phyloP scores from a whole-genome alignment of 2,888 invertebrate genomes.

The Cantharis flavilabris region DNA sequence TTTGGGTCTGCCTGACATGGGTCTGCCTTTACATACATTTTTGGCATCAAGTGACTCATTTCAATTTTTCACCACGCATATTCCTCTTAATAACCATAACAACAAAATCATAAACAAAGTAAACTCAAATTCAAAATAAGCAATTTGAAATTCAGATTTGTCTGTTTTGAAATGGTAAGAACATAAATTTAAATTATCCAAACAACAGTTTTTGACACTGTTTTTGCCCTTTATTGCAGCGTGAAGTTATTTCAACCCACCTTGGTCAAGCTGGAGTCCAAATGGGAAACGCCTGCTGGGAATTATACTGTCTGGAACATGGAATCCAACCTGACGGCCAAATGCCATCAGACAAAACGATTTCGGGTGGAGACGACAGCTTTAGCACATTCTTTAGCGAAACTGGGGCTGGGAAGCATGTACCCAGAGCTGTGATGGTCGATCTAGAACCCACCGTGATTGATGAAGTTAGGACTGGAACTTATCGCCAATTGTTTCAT shows the following conservation, averaged over 20 bases:
- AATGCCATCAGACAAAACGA: slow-evolving; percentile 58
- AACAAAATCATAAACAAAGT: neutral
- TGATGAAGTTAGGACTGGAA: slow-evolving; percentile 63
- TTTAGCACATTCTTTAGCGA: slow-evolving; percentile 49
- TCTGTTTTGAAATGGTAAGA: neutral
- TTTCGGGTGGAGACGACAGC: slow-evolving; percentile 51
- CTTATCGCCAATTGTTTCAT: slow-evolving; percentile 84
- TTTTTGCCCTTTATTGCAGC: slow-evolving; percentile 48
- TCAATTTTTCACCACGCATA: neutral
- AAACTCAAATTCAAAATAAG: neutral
- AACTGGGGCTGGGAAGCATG: slow-evolving; percentile 61
- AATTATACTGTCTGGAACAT: slow-evolving; percentile 50
- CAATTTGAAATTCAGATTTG: neutral
- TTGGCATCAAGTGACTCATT: neutral
- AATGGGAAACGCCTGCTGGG: slow-evolving; percentile 54
- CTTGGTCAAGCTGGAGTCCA: slow-evolving; percentile 58
- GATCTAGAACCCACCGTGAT: slow-evolving; percentile 72
- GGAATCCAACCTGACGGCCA: slow-evolving; percentile 34
- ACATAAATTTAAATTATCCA: neutral
- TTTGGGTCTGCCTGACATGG: no score
- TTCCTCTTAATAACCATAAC: neutral
- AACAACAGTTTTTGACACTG: neutral
- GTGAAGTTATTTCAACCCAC: slow-evolving; percentile 69
- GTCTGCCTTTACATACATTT: neutral
- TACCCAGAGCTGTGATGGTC: slow-evolving; percentile 67